Evolutionary conservation across 2,113 vertebrate genomes (phyloP).

Genomic region (Gopherus flavomarginatus): DNA sequence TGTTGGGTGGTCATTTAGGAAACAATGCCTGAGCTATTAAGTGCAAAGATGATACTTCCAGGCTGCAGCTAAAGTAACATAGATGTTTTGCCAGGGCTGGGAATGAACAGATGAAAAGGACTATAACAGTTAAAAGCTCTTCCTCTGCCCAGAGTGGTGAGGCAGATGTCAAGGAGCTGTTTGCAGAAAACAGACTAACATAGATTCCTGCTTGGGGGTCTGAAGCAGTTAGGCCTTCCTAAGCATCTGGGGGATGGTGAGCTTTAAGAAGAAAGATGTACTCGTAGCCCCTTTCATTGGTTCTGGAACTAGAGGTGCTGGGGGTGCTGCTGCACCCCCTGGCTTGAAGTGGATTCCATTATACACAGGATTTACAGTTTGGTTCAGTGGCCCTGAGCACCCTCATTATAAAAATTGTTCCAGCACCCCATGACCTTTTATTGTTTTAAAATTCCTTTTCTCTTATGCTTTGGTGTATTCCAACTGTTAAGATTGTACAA

Average conservation of each 20-base stretch:
- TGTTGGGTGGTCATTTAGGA: not conserved
- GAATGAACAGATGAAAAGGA: not conserved
- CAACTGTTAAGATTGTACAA: not conserved
- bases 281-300: not conserved
- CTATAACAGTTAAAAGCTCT: not conserved
- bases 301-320: no score
- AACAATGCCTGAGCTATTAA: not conserved
- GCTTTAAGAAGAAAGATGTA: not conserved
- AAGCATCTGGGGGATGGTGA: not conserved
- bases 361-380: no score
- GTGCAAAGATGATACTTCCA: not conserved
- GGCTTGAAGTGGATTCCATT: no score
- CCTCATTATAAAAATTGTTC: no score
- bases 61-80: not conserved
- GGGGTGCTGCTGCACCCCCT: no score
- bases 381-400: no score
- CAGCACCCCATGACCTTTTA: not conserved
- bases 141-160: not conserved
- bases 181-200: not conserved
- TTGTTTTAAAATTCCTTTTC: not conserved
- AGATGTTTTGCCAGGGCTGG: not conserved
- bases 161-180: not conserved
- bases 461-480: not conserved
- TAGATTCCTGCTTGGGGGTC: not conserved
- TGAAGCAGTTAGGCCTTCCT: not conserved